Evolutionary conservation across 2,888 invertebrate genomes (phyloP).

Genomic region (Hyppa rectilinea): DNA sequence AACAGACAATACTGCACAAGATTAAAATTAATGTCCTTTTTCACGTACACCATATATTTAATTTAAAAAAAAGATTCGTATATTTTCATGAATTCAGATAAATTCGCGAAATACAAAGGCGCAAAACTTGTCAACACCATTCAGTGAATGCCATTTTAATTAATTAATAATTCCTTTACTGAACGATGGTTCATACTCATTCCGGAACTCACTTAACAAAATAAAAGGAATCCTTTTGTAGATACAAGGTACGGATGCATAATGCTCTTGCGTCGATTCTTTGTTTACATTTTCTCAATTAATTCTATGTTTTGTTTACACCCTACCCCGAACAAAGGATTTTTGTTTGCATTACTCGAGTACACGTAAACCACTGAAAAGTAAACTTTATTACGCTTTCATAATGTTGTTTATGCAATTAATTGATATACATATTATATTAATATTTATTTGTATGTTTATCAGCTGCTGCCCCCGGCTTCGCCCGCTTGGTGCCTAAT

Average conservation of each 20-base stretch:
- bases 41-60: background rate
- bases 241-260: constrained; percentile 59
- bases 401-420: no score
- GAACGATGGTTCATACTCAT: background rate
- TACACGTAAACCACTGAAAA: constrained; percentile 19
- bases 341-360: constrained; percentile 78
- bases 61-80: background rate
- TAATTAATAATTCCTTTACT: background rate
- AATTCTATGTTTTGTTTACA: constrained; percentile 87
- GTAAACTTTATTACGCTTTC: constrained; percentile 23
- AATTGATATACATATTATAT: no score
- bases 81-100: background rate
- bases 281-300: constrained; percentile 89
- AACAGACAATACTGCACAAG: background rate
- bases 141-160: constrained; percentile 8
- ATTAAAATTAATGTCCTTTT: background rate
- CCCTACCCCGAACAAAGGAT: constrained; percentile 78
- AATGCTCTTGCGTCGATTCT: constrained; percentile 79
- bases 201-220: background rate
- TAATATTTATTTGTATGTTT: no score
- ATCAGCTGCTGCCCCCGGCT: no score
- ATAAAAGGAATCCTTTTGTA: constrained; percentile 23
- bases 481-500: no score
- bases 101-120: background rate
- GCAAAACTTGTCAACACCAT: constrained; percentile 10